A percentile compares a stretch with the other conserved stretches of the same genome.
These are phyloP conservation scores for Dorcus parallelipipedus DNA, from an alignment of 2,888 invertebrate species.

Conservation along the genomic window DNA sequence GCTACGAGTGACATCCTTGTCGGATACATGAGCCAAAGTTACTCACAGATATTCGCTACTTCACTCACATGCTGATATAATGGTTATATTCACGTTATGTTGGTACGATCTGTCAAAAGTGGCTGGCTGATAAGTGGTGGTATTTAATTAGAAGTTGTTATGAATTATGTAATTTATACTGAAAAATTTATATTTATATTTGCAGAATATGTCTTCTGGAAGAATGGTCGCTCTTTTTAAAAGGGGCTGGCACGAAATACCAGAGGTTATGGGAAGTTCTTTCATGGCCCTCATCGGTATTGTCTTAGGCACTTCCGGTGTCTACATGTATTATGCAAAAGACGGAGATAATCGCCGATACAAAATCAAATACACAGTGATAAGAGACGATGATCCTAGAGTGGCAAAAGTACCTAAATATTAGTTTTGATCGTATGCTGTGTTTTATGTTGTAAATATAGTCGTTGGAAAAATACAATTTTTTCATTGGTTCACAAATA, in stretches of 20 bases:
- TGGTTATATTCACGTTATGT: neutral
- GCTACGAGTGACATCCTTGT: too few species aligned
- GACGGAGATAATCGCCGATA: conserved; percentile 68
- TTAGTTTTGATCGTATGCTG: conserved; percentile 33
- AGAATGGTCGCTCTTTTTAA: conserved; percentile 41
- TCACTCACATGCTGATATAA: too few species aligned
- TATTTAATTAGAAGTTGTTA: neutral
- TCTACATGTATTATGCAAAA: conserved; percentile 53
- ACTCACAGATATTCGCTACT: too few species aligned
- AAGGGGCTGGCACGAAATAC: conserved; percentile 64
- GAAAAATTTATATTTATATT: too few species aligned
- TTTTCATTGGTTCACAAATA: neutral
- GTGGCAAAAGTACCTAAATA: conserved; percentile 55
- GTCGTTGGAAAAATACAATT: conserved; percentile 2
- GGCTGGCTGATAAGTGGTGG: neutral
- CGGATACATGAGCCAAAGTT: too few species aligned
- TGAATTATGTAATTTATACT: too few species aligned
- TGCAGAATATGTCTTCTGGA: conserved; percentile 16
- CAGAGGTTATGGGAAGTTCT: conserved; percentile 64
- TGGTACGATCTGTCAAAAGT: neutral
- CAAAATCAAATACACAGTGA: conserved; percentile 60
- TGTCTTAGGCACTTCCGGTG: conserved; percentile 50
- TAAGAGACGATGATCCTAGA: conserved; percentile 65
- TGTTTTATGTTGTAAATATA: conserved; percentile 10
- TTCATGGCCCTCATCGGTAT: conserved; percentile 59